Evolutionary conservation across 2,797 vertebrate genomes (phyloP).

Genomic region (Cynodonichthys magdalenae): DNA sequence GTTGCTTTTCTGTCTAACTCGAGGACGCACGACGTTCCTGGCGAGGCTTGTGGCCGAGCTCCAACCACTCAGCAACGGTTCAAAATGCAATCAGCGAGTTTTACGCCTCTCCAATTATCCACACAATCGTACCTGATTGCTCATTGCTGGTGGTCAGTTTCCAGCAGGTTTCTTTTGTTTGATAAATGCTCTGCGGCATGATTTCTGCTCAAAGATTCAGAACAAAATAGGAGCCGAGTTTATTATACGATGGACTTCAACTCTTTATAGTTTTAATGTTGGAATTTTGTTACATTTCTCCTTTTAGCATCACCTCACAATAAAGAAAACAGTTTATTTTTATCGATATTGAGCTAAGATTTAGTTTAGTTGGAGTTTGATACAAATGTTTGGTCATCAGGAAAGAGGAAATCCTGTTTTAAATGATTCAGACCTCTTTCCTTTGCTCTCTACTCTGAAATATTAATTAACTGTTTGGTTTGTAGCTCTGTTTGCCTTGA

Average conservation of each 20-base stretch:
- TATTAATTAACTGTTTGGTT: slow-evolving; percentile 43
- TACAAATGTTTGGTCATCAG: too few species aligned
- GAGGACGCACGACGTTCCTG: background rate
- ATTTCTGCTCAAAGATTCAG: slow-evolving; percentile 16
- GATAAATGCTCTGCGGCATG: slow-evolving; percentile 1
- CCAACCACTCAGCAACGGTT: slow-evolving; percentile 65
- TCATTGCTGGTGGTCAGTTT: slow-evolving; percentile 52
- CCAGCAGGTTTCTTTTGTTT: slow-evolving; percentile 27
- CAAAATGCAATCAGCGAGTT: slow-evolving; percentile 66
- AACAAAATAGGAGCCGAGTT: slow-evolving; percentile 1
- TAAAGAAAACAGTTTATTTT: too few species aligned
- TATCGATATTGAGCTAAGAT: too few species aligned
- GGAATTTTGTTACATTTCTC: background rate
- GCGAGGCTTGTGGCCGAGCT: slow-evolving; percentile 30
- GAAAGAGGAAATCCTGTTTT: slow-evolving; percentile 12
- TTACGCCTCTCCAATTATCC: slow-evolving; percentile 54
- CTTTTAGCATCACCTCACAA: too few species aligned
- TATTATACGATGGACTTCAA: background rate
- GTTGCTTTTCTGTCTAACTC: background rate
- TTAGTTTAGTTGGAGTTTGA: too few species aligned
- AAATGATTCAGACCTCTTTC: slow-evolving; percentile 14
- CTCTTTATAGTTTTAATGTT: background rate
- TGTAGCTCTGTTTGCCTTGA: slow-evolving; percentile 9
- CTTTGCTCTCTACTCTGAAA: slow-evolving; percentile 25
- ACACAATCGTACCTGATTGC: slow-evolving; percentile 70